phyloP scores from a whole-genome alignment of 2,113 vertebrate species.

The Burhinus oedicnemus region DNA sequence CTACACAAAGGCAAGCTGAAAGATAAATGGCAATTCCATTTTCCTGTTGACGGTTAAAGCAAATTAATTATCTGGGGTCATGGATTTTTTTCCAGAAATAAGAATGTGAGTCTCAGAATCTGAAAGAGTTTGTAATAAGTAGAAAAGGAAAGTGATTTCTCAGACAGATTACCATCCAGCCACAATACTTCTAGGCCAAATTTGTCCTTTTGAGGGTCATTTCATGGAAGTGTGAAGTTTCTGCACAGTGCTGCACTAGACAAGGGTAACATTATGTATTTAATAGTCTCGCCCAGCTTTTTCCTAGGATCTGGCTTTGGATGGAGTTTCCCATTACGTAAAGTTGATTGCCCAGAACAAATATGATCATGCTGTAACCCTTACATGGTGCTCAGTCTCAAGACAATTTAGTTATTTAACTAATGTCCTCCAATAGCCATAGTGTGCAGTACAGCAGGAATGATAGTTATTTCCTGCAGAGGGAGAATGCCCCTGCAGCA shows the following conservation, averaged over 20 bases:
- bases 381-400: conserved; percentile 22
- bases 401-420: conserved; percentile 55
- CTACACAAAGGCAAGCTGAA: conserved; percentile 68
- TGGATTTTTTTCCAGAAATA: conserved; percentile 49
- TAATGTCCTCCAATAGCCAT: conserved; percentile 17
- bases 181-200: neutral
- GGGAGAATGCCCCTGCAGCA: neutral
- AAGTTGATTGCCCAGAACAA: conserved; percentile 50
- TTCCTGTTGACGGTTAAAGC: conserved; percentile 67
- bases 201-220: neutral
- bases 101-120: conserved; percentile 30
- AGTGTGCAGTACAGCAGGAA: conserved; percentile 25
- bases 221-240: neutral
- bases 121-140: neutral
- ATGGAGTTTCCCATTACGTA: conserved; percentile 38
- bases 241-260: neutral
- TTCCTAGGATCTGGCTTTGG: neutral
- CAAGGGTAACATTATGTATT: conserved; percentile 12
- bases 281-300: neutral
- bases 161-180: neutral
- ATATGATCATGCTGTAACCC: neutral
- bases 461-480: conserved; percentile 59
- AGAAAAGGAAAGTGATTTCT: conserved; percentile 25
- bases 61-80: conserved; percentile 61
- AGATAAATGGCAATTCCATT: conserved; percentile 70